Base-by-base conservation (phyloP, 1,140 invertebrate genomes). In the Acyrthosiphon pisum region DNA sequence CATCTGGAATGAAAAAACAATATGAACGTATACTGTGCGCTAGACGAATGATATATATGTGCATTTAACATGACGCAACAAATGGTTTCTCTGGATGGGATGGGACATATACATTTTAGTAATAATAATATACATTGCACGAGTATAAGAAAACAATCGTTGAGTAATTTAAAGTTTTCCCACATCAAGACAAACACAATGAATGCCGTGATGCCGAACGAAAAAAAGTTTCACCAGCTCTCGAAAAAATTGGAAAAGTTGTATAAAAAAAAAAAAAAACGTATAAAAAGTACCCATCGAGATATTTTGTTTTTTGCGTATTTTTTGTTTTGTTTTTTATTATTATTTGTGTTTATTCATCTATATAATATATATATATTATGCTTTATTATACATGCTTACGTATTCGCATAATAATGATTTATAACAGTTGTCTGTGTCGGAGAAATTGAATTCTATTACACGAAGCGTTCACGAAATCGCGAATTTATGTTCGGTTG, bases 111-210 rank as follows among this genome's bases (percentile, higher is more conserved):
- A 89, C 50, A 35, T n/a, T 86, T 37, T 83, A 81, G 35, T 81
- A 84, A 88, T 44, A 56, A 90, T 68, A 90, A 91, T 91, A n/a
- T 76, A 91, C 37, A 76, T 48, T 22, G 14, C 90, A 48, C n/a
- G 44, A 91, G 35, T 91, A 50, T 46, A 76, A 68, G 56, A 48
- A 90, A 91, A 91, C 90, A 68, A 91, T 76, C 41, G 90, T 46
- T 76, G 90, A 91, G 90, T 91, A 91, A 76, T 91, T 91, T 91
- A 48, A 91, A 91, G 90, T 91, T 91, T 91, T 76, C 68, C 22
- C 23, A 76, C 37, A 76, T n/a, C 56, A 60, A 37, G 89, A 23
- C 60, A 60, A 90, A 41, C 22, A 88, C 30, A 53, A 89, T 22
- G 30, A 89, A 46, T 53, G 30, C 53, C 30, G 14, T 91, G 88